Evolutionary conservation across 2,888 invertebrate genomes (phyloP), one percentile per base, ranked within the genome.

Genomic region (Sisyra terminalis): DNA sequence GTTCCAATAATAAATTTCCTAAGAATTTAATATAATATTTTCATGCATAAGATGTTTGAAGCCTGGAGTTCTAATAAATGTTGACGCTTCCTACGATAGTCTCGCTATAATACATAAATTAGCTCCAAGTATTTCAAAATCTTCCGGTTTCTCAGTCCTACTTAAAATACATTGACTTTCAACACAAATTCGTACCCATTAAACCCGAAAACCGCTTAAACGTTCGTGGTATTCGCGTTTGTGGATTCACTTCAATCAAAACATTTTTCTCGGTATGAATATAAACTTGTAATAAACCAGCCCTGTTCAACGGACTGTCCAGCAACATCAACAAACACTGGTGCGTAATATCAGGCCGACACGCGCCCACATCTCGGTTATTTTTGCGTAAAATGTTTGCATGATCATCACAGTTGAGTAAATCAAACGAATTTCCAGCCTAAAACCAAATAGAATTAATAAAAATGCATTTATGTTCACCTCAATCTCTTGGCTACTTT

Each of bases 241-340:
- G 94, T 31, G 97, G 96, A 62, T 93, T 93, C 24, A 96, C 76
- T 76, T 93, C 92, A 52, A 94, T 92, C 0, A 94, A 68, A 31
- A 92, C 87, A 70, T 92, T 92, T 55, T 85, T 86, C 54, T 81
- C 84, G 4, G 93, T 93, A 53, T 84, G 87, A 43, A 93, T 71
- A 55, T 90, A 93, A 2, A 96, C 90, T 73, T 97, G 96, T n/a
- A 98, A 65, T 13, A 93, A 67, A 1, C 93, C 96, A 36, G 96
- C 93, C 52, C 97, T 71, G 60, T 98, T 98, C 34, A 98, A 64
- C 0, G 98, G 98, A 46, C 94, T 94, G 60, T 99, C 97, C 68
- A 97, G 79, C 39, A 98, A 68, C 94, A 97, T 98, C 1, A 98
- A 67, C 11, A 99, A 68, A 58, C 96, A 97, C 61, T 97, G 97